Base-by-base conservation (phyloP, 2,797 vertebrate species). In the Lepilemur septentrionalis region DNA sequence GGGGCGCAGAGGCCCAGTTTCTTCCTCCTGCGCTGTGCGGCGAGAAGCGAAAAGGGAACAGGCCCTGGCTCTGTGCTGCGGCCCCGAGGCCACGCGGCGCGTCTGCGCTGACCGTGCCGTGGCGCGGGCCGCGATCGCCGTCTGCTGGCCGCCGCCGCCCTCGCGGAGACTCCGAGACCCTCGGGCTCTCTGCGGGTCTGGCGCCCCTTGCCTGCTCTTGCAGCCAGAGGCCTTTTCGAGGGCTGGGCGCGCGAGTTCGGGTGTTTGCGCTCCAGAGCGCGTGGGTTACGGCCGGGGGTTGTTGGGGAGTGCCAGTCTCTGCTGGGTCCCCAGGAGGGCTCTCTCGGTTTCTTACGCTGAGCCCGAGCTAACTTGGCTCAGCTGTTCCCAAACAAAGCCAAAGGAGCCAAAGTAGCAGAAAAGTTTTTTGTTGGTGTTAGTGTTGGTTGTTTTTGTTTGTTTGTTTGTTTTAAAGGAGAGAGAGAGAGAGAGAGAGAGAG, bases 71-170 rank as follows among this genome's bases (percentile, higher is more conserved):
- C 72, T 2, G 4, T 18, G 48, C 65, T 69, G 18, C 28, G 0
- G 67, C 50, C 82, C 65, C 12, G 30, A 61, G 55, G 84, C 43
- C 83, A 59, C 52, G 61, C 32, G 41, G 57, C 72, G 57, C 6
- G 23, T 9, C 50, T 30, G 86, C 38, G 38, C 25, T 17, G 75
- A 38, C 93, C 73, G 20, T 18, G 95, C 65, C 43, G 79, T 84
- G 95, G 81, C 86, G 93, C 96, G 98, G 98, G 97, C 92, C 97
- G 98, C 98, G 98, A 99, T 98, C 99, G 99, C 99, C 99, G 99
- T 99, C 99, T 99, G 98, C 99, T 99, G 99, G 99, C 97, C 89
- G 97, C 89, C 48, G 22, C 2, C 10, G 43, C 92, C 75, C 72
- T 84, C 20, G 30, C 28, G 1, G 43, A 93, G 70, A 41, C 38